Base-by-base conservation (phyloP, 2,888 invertebrate genomes). In the Volucella inflata region DNA sequence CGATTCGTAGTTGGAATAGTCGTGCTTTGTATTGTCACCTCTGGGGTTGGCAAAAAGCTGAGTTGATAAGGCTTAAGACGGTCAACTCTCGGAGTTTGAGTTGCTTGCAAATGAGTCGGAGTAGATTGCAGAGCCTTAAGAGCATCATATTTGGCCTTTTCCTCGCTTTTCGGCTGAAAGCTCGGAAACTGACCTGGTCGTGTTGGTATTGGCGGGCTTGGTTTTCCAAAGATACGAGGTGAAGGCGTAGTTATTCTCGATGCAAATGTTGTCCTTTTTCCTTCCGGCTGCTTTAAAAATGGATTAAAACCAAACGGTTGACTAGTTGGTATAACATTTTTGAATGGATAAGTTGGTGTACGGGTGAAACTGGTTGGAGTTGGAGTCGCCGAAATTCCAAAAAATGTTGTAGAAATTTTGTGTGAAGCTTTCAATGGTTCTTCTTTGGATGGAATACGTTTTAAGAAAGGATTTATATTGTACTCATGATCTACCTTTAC, bases 51-150 rank as follows among this genome's bases (percentile, higher is more conserved):
- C 62, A 70, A 59, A 1, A 62, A 21, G 2, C 80, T 84, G 36
- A 81, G 55, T 10, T 76, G 46, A 12, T 85, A 85, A 8, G 81
- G 65, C 16, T 85, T 76, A 1, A 85, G 59, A 2, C 85, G 53
- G 62, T 81, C 64, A 8, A 42, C 17, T 14, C 57, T 67, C 0
- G 85, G 85, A 11, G 72, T 76, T 4, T 76, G 67, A 0, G 80
- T 57, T 10, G 36, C 21, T 1, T 12, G 2, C 0, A 67, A 51
- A 1, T 60, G 38, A 0, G 67, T 2, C 2, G 71, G 67, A 1
- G 53, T 57, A 10, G 51, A 38, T 6, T 30, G 30, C 10, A 68
- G 57, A 2, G 76, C 38, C 44, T 77, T 85, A 30, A 62, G 81
- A 6, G 71, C 51, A 3, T 71, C 76, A 14, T 44, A 36, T 57